Conservation (phyloP, 2,888 invertebrate genomes). For the Cerastis rubricosa region DNA sequence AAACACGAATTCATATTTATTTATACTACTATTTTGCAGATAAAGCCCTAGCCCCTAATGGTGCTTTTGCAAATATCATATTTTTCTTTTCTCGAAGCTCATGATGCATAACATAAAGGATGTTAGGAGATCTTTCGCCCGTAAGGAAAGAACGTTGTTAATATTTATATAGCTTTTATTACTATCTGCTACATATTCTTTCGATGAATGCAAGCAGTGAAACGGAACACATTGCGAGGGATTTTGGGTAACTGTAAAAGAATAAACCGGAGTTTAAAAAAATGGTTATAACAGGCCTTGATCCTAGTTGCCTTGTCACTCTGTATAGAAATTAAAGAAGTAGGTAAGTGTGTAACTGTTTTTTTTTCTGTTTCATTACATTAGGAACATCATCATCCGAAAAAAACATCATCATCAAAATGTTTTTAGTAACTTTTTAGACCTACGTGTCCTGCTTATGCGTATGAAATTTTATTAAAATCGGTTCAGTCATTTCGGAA, state of each 20-base stretch:
- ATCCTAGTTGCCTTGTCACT: no score
- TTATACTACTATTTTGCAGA: slow-evolving; percentile 59
- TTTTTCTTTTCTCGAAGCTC: slow-evolving; percentile 20
- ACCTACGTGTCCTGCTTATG: no score
- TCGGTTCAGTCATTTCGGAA: no score
- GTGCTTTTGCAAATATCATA: slow-evolving; percentile 33
- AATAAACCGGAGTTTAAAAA: no score
- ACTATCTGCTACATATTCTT: neutral
- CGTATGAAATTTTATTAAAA: no score
- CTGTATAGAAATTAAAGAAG: no score
- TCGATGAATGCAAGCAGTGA: neutral
- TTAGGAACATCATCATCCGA: no score
- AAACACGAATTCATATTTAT: slow-evolving; percentile 68
- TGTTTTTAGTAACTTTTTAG: no score
- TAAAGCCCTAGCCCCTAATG: slow-evolving; percentile 37
- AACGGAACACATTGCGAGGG: neutral
- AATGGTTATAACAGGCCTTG: no score
- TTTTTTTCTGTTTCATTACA: no score
- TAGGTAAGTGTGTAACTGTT: no score
- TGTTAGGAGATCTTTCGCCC: neutral
- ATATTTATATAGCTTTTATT: slow-evolving; percentile 13
- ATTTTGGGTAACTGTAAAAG: neutral
- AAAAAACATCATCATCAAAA: no score
- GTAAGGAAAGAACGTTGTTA: neutral
- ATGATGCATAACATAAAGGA: neutral